Evolutionary conservation across 2,888 invertebrate species (phyloP).

Genomic region (Amiota mariae): DNA sequence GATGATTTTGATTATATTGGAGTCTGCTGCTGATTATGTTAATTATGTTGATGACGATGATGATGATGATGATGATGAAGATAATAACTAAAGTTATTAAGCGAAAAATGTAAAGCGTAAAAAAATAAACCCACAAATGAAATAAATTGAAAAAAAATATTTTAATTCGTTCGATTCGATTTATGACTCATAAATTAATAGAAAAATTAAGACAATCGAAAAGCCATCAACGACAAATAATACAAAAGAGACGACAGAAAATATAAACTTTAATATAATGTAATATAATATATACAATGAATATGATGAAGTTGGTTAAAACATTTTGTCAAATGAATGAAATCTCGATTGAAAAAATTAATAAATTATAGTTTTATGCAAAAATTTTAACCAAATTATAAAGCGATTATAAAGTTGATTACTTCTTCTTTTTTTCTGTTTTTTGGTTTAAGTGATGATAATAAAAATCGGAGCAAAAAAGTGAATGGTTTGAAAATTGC

Average conservation of each 20-base stretch:
- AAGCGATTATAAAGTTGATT: slow-evolving; percentile 15
- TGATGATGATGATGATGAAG: not conserved
- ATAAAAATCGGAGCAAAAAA: too few species aligned
- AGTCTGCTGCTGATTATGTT: too few species aligned
- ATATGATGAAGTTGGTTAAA: not conserved
- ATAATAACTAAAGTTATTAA: not conserved
- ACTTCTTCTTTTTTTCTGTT: too few species aligned
- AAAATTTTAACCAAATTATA: slow-evolving; percentile 10
- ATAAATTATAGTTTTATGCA: slow-evolving; percentile 11
- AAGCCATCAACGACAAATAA: too few species aligned
- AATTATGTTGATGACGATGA: not conserved
- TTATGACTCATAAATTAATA: slow-evolving; percentile 26
- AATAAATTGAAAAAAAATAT: slow-evolving; percentile 1
- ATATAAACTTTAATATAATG: not conserved
- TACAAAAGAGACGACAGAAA: too few species aligned
- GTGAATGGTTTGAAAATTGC: too few species aligned
- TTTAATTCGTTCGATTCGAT: slow-evolving; percentile 2
- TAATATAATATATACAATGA: not conserved
- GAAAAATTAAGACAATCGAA: not conserved
- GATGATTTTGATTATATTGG: not conserved
- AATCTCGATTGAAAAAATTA: too few species aligned
- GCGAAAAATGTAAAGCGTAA: slow-evolving; percentile 17
- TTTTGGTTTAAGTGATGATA: too few species aligned
- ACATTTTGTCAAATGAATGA: too few species aligned
- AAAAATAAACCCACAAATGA: not conserved